These are phyloP conservation scores for Polypedilum pembai DNA, from an alignment of 1,140 invertebrate genomes.

Conservation along the genomic window DNA sequence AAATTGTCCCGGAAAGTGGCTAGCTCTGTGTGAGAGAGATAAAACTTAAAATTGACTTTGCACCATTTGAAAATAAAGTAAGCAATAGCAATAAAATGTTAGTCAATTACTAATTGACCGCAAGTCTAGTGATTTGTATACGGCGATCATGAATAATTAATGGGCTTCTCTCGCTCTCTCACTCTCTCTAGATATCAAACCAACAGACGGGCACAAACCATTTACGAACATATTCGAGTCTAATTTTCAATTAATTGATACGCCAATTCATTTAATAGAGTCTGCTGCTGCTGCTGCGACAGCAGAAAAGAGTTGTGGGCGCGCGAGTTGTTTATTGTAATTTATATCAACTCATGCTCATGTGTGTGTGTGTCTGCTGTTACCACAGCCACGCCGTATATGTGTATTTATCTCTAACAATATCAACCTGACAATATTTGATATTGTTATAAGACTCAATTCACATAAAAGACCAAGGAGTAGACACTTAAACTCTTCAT, in stretches of 20 bases:
- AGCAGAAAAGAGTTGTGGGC: not conserved
- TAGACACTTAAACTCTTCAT: too few species aligned
- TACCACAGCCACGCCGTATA: too few species aligned
- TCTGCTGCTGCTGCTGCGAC: not conserved
- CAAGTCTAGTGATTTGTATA: not conserved
- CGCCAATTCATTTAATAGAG: not conserved
- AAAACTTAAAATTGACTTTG: too few species aligned
- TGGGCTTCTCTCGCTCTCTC: not conserved
- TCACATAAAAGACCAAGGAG: too few species aligned
- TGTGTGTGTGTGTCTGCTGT: too few species aligned
- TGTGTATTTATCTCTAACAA: too few species aligned
- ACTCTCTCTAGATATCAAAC: not conserved
- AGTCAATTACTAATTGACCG: not conserved
- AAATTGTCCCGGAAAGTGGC: too few species aligned
- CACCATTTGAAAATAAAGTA: too few species aligned
- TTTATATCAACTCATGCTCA: not conserved
- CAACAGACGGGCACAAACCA: not conserved
- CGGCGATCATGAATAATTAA: not conserved
- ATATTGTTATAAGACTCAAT: too few species aligned
- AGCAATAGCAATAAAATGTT: not conserved
- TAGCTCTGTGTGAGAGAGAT: too few species aligned
- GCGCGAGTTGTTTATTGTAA: not conserved
- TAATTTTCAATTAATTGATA: slow-evolving; percentile 9
- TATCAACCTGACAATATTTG: too few species aligned
- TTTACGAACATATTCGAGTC: not conserved